phyloP scores from a whole-genome alignment of 2,888 invertebrate genomes.

The Tipula helvola region DNA sequence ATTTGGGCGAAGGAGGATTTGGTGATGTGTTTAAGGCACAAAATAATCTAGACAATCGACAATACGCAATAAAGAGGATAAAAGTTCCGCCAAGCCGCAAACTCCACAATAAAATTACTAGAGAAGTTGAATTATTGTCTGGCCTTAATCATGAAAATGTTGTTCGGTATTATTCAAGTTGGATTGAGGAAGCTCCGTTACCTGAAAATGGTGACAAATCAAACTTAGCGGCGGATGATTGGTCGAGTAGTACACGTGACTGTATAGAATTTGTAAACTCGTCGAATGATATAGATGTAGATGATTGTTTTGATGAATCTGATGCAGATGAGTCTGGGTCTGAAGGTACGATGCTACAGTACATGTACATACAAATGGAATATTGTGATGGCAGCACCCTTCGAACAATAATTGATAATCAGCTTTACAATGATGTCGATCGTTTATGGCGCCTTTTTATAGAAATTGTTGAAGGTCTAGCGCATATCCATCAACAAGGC shows the following conservation, averaged over 20 bases:
- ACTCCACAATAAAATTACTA: constrained; percentile 43
- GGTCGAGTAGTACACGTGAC: constrained; percentile 15
- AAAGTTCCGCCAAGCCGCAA: not conserved
- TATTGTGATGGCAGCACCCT: constrained; percentile 84
- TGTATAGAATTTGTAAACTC: not conserved
- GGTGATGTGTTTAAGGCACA: not conserved
- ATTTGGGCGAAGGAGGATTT: not conserved
- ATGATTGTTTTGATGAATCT: too few species aligned
- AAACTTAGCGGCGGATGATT: constrained; percentile 25
- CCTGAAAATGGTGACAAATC: constrained; percentile 23
- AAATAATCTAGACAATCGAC: not conserved
- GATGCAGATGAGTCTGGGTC: not conserved
- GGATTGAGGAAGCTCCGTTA: constrained; percentile 59
- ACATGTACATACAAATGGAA: constrained; percentile 87
- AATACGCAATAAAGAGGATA: not conserved
- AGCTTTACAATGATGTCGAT: constrained; percentile 60
- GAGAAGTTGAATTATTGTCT: constrained; percentile 82
- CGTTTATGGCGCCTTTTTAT: constrained; percentile 85
- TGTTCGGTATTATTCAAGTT: constrained; percentile 82
- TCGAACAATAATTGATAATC: constrained; percentile 75
- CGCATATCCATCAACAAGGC: constrained; percentile 87
- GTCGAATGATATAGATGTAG: constrained; percentile 12
- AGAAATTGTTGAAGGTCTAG: constrained; percentile 81
- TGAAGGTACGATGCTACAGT: constrained; percentile 22
- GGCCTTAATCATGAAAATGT: constrained; percentile 88